phyloP scores from a whole-genome alignment of 2,797 vertebrate species.

The Pangasius sanitwongsei region DNA sequence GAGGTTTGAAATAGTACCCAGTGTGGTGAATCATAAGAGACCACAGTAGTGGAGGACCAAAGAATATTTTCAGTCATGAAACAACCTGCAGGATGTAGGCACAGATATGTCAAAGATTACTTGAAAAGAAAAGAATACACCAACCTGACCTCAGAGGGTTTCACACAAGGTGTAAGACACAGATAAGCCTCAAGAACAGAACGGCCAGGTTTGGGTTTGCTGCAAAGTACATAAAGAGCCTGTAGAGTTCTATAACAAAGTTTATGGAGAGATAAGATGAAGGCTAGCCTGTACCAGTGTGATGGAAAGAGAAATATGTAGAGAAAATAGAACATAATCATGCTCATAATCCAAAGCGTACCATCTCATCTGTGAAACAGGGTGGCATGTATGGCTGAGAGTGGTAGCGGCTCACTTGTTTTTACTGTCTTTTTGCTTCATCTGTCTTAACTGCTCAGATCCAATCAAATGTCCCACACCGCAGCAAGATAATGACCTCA shows the following conservation, averaged over 20 bases:
- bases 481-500: conserved; percentile 28
- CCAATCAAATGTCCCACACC: conserved; percentile 21
- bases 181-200: conserved; percentile 25
- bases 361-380: conserved; percentile 33
- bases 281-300: conserved; percentile 24
- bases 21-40: conserved; percentile 6
- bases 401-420: conserved; percentile 28
- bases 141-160: conserved; percentile 25
- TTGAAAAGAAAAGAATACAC: conserved; percentile 18
- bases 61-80: conserved; percentile 16
- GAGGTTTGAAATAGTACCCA: neutral
- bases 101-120: conserved; percentile 39
- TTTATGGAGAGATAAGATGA: conserved; percentile 26
- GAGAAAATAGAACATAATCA: conserved; percentile 30
- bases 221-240: conserved; percentile 31
- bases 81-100: conserved; percentile 12
- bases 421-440: conserved; percentile 32
- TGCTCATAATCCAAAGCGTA: conserved; percentile 12
- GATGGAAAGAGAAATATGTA: conserved; percentile 4
- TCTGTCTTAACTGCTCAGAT: conserved; percentile 23
- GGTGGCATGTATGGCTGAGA: conserved; percentile 25
- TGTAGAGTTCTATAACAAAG: conserved; percentile 16
- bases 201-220: conserved; percentile 15
- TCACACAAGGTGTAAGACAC: conserved; percentile 34
- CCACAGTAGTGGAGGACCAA: conserved; percentile 10